phyloP scores from a whole-genome alignment of 2,888 invertebrate genomes.

The Trachelus tabidus region DNA sequence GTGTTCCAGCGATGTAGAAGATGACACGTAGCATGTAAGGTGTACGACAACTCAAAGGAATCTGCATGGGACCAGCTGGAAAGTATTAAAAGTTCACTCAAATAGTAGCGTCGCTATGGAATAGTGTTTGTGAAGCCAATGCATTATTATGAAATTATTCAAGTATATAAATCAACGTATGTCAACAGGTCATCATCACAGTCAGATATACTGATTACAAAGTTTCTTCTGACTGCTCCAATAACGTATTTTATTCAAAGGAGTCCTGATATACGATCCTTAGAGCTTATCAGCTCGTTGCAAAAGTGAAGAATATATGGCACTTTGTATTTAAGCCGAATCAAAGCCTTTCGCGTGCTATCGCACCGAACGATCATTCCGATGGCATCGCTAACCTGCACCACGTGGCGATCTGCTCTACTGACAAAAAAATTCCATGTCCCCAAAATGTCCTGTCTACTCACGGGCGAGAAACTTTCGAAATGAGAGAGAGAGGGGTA shows the following conservation, averaged over 20 bases:
- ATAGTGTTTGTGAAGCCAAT: not conserved
- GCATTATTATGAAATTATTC: not conserved
- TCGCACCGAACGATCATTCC: not conserved
- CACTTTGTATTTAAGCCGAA: not conserved
- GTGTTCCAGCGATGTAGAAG: not conserved
- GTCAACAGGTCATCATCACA: not conserved
- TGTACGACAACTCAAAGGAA: not conserved
- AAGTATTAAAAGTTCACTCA: not conserved
- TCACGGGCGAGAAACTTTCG: not conserved
- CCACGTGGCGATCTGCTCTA: not conserved
- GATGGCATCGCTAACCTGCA: not conserved
- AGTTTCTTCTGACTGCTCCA: not conserved
- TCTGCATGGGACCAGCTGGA: not conserved
- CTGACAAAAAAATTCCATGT: not conserved
- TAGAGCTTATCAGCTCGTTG: not conserved
- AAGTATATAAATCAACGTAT: not conserved
- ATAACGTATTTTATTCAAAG: not conserved
- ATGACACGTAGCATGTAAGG: not conserved
- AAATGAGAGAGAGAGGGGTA: not conserved
- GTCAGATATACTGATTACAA: not conserved
- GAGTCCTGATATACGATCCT: not conserved
- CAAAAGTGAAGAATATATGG: not conserved
- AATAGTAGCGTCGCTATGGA: not conserved
- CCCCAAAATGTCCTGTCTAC: not conserved
- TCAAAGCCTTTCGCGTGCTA: not conserved